These are phyloP conservation scores for Rhogogaster chlorosoma DNA, from an alignment of 2,888 invertebrate species.

Conservation along the genomic window DNA sequence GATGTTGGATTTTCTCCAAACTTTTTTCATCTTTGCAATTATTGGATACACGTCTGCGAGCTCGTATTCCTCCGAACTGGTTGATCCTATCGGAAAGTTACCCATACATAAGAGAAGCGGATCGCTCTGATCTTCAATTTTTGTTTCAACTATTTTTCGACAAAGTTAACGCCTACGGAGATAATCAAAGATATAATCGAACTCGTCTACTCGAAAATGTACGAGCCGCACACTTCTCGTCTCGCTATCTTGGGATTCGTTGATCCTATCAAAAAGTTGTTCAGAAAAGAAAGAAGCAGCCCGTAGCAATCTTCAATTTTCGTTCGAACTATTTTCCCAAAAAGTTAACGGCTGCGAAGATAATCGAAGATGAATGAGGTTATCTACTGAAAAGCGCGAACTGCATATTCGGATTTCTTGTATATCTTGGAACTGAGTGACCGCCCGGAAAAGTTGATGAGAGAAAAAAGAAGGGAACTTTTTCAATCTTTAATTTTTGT, in stretches of 20 bases:
- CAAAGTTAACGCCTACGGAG: neutral
- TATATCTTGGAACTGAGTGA: neutral
- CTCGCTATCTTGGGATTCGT: neutral
- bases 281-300: neutral
- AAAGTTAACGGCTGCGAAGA: neutral
- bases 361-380: neutral
- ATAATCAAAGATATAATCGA: neutral
- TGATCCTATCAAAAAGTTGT: neutral
- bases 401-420: neutral
- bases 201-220: neutral
- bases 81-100: neutral
- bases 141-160: neutral
- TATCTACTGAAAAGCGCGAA: neutral
- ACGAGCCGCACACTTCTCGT: neutral
- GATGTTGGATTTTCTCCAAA: conserved; percentile 1
- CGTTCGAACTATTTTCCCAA: neutral
- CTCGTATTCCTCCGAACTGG: neutral
- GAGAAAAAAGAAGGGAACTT: neutral
- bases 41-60: neutral
- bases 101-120: neutral
- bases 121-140: neutral
- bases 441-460: neutral
- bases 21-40: conserved; percentile 14
- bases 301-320: neutral
- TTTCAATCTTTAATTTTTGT: neutral